Base-by-base conservation (phyloP, 2,888 invertebrate species). In the Aphidoletes aphidimyza region DNA sequence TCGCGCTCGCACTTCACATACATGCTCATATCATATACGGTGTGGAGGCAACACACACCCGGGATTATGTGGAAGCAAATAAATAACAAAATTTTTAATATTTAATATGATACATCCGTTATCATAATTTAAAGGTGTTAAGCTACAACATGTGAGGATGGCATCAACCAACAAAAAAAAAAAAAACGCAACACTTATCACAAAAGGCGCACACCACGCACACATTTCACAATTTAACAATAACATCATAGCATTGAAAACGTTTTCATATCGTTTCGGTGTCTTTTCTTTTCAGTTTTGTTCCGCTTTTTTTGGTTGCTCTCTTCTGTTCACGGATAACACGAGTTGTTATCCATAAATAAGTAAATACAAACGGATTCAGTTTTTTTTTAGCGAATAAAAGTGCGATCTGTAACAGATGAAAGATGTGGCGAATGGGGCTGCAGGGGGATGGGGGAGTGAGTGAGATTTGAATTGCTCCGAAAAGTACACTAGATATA, bases 121-220 rank as follows among this genome's bases (percentile, higher is more conserved):
- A 84, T 83, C 84, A 84, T 84, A 84, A 84, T 84, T 84, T 83
- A 83, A 81, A 84, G 84, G 84, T 84, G 84, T 84, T 84, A 84
- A 84, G 45, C 84, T 84, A 84, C 69, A 84, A 78, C 69, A 69
- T 69, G 69, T 69, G 39, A 39, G 30, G 30, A 84, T 84, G 84
- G 84, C 84, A 69, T 49, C 69, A 69, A n/a, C n/a, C n/a, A n/a
- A n/a, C n/a, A n/a, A n/a, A n/a, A n/a, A n/a, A n/a, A n/a, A n/a
- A n/a, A n/a, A 81, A 81, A 81, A 81, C 81, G 81, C 81, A 37
- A 37, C 14, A 81, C 69, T 69, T 69, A 69, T 69, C 37, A 81
- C 81, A 37, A 81, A 78, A 81, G 81, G 22, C 81, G 37, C 37
- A 37, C 37, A 36, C 34, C 34, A 34, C 69, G 22, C 81, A 81